These are phyloP conservation scores for Agapostemon virescens DNA, from an alignment of 2,888 invertebrate species.

Conservation along the genomic window DNA sequence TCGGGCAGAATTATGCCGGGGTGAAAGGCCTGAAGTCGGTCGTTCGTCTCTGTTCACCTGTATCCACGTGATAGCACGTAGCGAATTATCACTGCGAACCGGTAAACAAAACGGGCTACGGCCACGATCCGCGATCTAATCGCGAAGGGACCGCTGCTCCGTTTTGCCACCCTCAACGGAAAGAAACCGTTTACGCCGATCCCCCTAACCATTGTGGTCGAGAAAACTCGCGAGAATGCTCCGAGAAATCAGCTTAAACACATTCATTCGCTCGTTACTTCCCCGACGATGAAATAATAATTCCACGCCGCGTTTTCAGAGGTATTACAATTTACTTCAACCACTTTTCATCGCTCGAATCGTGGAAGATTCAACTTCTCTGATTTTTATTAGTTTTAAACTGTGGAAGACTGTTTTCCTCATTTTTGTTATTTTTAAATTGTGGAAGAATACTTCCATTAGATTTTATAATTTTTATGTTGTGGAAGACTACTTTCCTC, in stretches of 20 bases:
- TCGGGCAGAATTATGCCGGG: conserved; percentile 69
- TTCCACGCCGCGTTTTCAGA: no score
- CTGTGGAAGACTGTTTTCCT: no score
- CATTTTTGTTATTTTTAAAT: no score
- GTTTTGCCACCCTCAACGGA: conserved; percentile 4
- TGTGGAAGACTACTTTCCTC: no score
- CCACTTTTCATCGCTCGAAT: no score
- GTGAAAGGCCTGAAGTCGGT: conserved; percentile 73
- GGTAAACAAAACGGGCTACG: conserved; percentile 22
- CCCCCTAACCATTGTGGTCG: background rate
- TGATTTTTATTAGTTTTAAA: no score
- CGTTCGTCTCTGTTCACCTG: conserved; percentile 68
- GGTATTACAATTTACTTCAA: no score
- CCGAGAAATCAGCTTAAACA: background rate
- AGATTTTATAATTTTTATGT: no score
- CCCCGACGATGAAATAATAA: no score
- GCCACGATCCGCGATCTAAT: background rate
- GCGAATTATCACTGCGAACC: conserved; percentile 57
- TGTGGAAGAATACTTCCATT: no score
- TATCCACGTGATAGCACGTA: conserved; percentile 57
- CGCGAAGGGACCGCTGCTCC: background rate
- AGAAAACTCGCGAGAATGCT: background rate
- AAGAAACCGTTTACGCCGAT: background rate
- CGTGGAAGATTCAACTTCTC: no score
- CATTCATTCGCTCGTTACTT: background rate